Conservation (phyloP, 2,888 invertebrate species). For the Neuroscelio doddi region DNA sequence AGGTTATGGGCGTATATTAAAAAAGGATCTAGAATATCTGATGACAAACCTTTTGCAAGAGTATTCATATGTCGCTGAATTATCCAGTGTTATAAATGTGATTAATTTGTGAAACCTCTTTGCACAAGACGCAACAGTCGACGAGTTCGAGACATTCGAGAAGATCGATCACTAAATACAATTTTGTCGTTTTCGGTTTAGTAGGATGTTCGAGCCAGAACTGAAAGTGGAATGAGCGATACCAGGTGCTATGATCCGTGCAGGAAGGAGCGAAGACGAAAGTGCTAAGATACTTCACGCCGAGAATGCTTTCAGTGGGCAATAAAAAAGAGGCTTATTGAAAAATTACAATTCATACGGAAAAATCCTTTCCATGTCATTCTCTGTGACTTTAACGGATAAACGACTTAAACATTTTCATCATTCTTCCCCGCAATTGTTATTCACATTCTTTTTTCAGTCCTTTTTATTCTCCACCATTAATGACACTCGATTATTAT, state of each 20-base stretch:
- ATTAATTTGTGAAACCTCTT: slow-evolving; percentile 18
- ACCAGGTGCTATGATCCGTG: slow-evolving; percentile 46
- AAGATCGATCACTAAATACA: slow-evolving; percentile 44
- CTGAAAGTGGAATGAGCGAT: slow-evolving; percentile 44
- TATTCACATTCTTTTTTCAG: no score
- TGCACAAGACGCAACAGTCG: slow-evolving; percentile 23
- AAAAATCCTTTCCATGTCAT: slow-evolving; percentile 33
- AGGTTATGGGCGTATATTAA: no score
- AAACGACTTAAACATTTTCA: slow-evolving; percentile 2
- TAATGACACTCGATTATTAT: no score
- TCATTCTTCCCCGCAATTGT: no score
- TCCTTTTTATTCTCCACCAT: no score
- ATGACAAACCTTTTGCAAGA: no score
- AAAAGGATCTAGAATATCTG: no score
- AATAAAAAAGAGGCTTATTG: slow-evolving; percentile 45
- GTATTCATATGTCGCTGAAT: no score
- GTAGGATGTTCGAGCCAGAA: slow-evolving; percentile 40
- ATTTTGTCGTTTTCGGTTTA: slow-evolving; percentile 43
- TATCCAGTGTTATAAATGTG: slow-evolving; percentile 13
- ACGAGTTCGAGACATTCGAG: slow-evolving; percentile 17
- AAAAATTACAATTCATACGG: slow-evolving; percentile 45
- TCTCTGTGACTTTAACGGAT: slow-evolving; percentile 6
- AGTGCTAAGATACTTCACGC: slow-evolving; percentile 38
- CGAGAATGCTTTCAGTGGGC: slow-evolving; percentile 28
- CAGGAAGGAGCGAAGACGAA: slow-evolving; percentile 42